phyloP scores from a whole-genome alignment of 2,797 vertebrate species.

The Onychomys arenicola region DNA sequence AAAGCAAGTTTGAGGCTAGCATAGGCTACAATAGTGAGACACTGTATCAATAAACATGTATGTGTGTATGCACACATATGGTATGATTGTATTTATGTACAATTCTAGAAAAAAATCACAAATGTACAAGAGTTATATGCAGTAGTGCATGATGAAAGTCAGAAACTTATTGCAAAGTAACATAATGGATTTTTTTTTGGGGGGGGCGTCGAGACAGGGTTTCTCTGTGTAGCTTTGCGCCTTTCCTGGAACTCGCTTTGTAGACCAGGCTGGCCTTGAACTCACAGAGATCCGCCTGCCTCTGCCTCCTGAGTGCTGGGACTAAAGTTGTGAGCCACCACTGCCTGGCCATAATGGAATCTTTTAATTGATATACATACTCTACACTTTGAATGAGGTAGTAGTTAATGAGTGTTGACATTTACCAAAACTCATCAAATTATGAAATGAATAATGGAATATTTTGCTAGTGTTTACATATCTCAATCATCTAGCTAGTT shows the following conservation, averaged over 20 bases:
- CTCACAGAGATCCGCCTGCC: too few relatives aligned
- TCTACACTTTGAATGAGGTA: background rate
- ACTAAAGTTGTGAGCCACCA: too few relatives aligned
- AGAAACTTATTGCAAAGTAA: background rate
- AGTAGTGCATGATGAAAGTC: background rate
- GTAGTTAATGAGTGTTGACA: background rate
- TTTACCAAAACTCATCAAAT: conserved; percentile 5
- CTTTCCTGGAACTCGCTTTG: too few relatives aligned
- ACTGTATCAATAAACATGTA: background rate
- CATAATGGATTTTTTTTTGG: background rate
- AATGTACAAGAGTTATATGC: background rate
- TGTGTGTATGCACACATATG: background rate
- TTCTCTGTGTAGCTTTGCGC: too few relatives aligned
- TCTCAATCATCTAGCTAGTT: background rate
- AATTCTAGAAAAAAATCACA: background rate
- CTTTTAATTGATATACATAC: background rate
- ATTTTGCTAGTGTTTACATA: conserved; percentile 6
- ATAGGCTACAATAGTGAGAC: background rate
- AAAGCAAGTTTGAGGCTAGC: background rate
- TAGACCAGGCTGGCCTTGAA: too few relatives aligned
- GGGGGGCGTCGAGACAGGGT: too few relatives aligned
- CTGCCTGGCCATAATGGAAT: too few relatives aligned
- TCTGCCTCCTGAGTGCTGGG: too few relatives aligned
- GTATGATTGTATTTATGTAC: background rate
- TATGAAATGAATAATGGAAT: background rate